Evolutionary conservation across 2,888 invertebrate genomes (phyloP).

Genomic region (Lacanobia oleracea): DNA sequence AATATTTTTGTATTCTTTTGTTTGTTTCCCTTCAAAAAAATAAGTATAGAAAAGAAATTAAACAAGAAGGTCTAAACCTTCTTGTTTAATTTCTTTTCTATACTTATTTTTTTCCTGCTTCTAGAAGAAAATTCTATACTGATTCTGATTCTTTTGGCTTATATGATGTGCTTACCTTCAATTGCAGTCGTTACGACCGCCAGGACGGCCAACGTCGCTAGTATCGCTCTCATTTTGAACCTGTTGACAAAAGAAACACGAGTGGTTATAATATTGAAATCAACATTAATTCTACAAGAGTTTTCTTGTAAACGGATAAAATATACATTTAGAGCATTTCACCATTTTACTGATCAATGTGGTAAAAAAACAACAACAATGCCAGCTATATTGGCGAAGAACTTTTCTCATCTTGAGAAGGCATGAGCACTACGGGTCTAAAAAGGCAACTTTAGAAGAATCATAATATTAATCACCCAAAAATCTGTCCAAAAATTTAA

Average conservation of each 20-base stretch:
- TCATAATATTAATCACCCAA: too few relatives aligned
- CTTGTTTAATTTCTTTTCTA: background rate
- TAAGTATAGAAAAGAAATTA: too few relatives aligned
- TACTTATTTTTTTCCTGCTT: background rate
- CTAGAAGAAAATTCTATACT: background rate
- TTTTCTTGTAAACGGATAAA: too few relatives aligned
- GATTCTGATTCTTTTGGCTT: background rate
- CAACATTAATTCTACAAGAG: too few relatives aligned
- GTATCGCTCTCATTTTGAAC: slow-evolving; percentile 84
- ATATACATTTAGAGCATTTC: too few relatives aligned
- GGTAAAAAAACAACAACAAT: background rate
- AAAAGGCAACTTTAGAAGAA: too few relatives aligned
- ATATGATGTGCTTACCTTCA: slow-evolving; percentile 75
- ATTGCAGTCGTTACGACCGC: slow-evolving; percentile 77
- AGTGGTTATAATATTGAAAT: background rate
- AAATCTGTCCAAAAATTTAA: too few relatives aligned
- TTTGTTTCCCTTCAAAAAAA: background rate
- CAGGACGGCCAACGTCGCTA: slow-evolving; percentile 87
- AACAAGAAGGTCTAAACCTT: too few relatives aligned
- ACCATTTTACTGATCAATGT: background rate
- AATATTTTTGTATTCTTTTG: too few relatives aligned
- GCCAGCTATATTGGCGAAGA: background rate
- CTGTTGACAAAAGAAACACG: slow-evolving; percentile 73
- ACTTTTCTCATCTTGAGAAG: too few relatives aligned
- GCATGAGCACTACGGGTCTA: too few relatives aligned